phyloP scores from a whole-genome alignment of 2,888 invertebrate species.

The Penaeus monodon region DNA sequence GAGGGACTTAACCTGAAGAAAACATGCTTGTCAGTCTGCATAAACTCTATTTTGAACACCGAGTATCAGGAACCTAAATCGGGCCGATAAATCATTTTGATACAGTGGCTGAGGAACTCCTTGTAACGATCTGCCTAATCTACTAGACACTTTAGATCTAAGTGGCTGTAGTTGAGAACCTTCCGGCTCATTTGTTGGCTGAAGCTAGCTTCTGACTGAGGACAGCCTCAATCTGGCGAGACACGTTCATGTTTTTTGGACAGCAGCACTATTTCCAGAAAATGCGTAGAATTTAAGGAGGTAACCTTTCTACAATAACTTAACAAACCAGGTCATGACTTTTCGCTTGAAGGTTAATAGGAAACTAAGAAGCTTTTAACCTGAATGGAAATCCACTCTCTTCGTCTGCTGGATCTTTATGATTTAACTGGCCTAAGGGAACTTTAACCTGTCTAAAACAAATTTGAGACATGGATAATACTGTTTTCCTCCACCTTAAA shows the following conservation, averaged over 20 bases:
- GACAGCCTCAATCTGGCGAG: conserved; percentile 67
- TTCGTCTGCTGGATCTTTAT: conserved; percentile 39
- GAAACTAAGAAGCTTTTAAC: conserved; percentile 64
- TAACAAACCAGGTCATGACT: conserved; percentile 66
- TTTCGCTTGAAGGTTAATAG: conserved; percentile 66
- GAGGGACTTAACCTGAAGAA: conserved; percentile 83
- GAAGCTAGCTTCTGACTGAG: conserved; percentile 66
- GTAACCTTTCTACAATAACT: conserved; percentile 67
- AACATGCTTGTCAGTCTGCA: conserved; percentile 71
- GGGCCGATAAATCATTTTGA: conserved; percentile 86
- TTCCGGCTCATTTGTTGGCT: conserved; percentile 65
- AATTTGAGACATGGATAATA: conserved; percentile 48
- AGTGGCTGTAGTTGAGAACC: conserved; percentile 66
- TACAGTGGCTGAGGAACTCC: conserved; percentile 78
- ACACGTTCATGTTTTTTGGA: conserved; percentile 67
- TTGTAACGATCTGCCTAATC: conserved; percentile 83
- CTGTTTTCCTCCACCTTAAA: conserved; percentile 43
- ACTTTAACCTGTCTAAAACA: conserved; percentile 51
- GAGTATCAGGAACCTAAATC: conserved; percentile 72
- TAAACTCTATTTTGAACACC: conserved; percentile 66
- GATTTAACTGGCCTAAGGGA: conserved; percentile 54
- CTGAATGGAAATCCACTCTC: conserved; percentile 59
- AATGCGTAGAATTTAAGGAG: conserved; percentile 65
- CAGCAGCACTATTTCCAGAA: conserved; percentile 66
- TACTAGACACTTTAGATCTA: conserved; percentile 76